Conservation (phyloP, 2,113 vertebrate genomes). For the Siphamia tubifer region DNA sequence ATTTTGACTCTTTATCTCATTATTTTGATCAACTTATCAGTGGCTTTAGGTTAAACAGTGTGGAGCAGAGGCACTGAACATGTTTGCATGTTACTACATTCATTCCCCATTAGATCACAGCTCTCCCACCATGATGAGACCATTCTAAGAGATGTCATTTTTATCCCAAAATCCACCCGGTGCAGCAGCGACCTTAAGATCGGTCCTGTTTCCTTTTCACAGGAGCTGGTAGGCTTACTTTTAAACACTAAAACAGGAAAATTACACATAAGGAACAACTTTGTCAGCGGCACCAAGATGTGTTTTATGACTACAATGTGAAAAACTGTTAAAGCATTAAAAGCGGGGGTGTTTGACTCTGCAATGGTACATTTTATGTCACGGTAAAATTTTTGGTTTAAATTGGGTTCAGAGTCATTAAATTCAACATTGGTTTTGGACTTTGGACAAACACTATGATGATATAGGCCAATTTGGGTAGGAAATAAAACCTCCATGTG, state of each 20-base stretch:
- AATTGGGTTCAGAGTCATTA: conserved; percentile 33
- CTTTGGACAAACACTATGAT: conserved; percentile 1
- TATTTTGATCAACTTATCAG: no score
- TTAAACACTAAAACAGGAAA: neutral
- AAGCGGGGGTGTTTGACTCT: neutral
- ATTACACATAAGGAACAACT: conserved; percentile 11
- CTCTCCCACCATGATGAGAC: neutral
- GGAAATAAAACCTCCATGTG: neutral
- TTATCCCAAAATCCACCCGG: neutral
- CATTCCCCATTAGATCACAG: neutral
- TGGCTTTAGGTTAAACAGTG: no score
- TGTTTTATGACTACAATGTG: neutral
- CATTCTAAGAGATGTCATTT: neutral
- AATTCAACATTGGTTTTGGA: conserved; percentile 22
- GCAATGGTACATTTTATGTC: conserved; percentile 1
- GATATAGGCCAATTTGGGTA: neutral
- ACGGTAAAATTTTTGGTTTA: neutral
- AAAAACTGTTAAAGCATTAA: neutral
- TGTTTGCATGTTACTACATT: no score
- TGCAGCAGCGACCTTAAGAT: neutral
- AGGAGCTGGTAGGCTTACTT: neutral
- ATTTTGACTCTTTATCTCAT: no score
- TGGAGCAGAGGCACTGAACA: no score
- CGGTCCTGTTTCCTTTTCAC: no score
- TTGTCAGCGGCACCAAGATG: conserved; percentile 4